These are phyloP conservation scores for Eucriotettix oculatus DNA, from an alignment of 2,888 invertebrate species.

Conservation along the genomic window DNA sequence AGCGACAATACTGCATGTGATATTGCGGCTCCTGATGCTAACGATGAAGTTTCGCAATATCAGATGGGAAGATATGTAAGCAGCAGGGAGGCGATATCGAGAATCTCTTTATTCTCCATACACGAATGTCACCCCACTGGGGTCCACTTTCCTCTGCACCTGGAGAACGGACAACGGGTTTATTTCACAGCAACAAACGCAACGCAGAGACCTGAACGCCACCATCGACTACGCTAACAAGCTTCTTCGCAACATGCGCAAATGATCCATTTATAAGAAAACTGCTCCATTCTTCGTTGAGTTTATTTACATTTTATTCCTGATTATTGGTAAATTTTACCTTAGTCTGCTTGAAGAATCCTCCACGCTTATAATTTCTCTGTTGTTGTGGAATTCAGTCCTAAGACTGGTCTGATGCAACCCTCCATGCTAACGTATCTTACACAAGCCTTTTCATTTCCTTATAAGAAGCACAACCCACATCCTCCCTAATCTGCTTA, in stretches of 20 bases:
- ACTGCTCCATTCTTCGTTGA: not conserved
- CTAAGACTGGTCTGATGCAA: not conserved
- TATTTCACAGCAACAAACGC: slow-evolving; percentile 15
- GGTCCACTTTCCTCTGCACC: slow-evolving; percentile 9
- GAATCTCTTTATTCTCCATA: slow-evolving; percentile 2
- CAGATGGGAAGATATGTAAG: slow-evolving; percentile 13
- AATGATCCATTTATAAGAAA: not conserved
- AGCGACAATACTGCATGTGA: slow-evolving; percentile 22
- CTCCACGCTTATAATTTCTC: not conserved
- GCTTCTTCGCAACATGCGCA: not conserved
- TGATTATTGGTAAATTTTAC: too few species aligned
- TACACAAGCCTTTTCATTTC: too few species aligned
- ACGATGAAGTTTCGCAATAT: slow-evolving; percentile 12
- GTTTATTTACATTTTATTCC: too few species aligned
- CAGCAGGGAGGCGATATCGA: slow-evolving; percentile 3
- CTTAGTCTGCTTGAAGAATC: too few species aligned
- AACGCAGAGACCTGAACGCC: slow-evolving; percentile 8
- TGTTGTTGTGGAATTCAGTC: not conserved
- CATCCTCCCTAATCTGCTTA: too few species aligned
- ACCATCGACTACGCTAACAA: slow-evolving; percentile 2
- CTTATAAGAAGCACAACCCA: too few species aligned
- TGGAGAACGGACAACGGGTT: slow-evolving; percentile 14
- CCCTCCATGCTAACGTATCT: too few species aligned
- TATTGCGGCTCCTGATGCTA: slow-evolving; percentile 9
- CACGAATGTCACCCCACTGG: slow-evolving; percentile 4